Evolutionary conservation across 2,888 invertebrate species (phyloP).

Genomic region (Atrina japonica): DNA sequence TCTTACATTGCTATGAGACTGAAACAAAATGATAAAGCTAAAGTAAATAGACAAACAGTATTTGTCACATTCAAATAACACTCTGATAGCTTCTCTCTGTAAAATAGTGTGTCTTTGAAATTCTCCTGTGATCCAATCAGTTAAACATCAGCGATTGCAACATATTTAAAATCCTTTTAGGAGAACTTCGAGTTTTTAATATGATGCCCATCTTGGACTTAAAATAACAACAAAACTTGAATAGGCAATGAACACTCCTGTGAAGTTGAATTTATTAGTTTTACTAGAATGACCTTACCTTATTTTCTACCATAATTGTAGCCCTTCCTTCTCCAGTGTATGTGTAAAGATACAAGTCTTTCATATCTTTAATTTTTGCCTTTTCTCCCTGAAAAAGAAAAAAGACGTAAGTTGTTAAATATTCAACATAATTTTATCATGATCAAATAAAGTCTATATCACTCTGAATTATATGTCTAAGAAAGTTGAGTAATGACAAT

Average conservation of each 20-base stretch:
- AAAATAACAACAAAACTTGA: too few relatives aligned
- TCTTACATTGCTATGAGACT: conserved; percentile 69
- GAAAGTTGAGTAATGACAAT: background rate
- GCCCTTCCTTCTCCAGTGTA: conserved; percentile 71
- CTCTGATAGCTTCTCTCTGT: background rate
- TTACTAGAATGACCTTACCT: too few relatives aligned
- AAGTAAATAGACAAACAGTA: background rate
- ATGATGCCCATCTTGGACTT: too few relatives aligned
- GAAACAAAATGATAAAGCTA: conserved; percentile 45
- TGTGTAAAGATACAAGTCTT: conserved; percentile 72
- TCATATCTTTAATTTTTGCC: conserved; percentile 66
- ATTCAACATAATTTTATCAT: background rate
- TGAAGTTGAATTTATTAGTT: too few relatives aligned
- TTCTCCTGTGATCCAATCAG: too few relatives aligned
- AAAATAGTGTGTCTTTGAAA: background rate
- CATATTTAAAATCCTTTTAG: too few relatives aligned
- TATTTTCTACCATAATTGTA: conserved; percentile 74
- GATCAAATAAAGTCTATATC: background rate
- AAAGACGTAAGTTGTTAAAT: background rate
- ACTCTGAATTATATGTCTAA: background rate
- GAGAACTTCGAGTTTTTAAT: too few relatives aligned
- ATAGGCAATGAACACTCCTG: too few relatives aligned
- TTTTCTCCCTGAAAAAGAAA: conserved; percentile 68
- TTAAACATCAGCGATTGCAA: too few relatives aligned
- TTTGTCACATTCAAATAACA: background rate